Base-by-base conservation (phyloP, 1,140 invertebrate genomes). In the Eupristina koningsbergeri region DNA sequence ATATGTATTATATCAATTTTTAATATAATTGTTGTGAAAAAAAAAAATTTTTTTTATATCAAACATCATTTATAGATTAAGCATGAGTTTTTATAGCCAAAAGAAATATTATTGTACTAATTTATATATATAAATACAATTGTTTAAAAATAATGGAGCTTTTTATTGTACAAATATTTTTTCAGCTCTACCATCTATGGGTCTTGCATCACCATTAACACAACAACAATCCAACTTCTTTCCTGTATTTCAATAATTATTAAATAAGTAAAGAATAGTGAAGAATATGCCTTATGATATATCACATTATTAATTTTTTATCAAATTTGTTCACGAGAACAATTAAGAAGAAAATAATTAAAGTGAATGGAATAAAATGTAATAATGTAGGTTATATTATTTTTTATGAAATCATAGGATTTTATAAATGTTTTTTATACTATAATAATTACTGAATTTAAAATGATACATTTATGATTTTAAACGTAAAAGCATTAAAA, bases 201-300 rank as follows among this genome's bases (percentile, higher is more conserved):
- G 87, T 64, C 89, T 89, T 29, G 79, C 88, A 73, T 86, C 87
- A 47, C 83, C 90, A 67, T 84, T 87, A 78, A 81, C 88, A 80
- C 90, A 89, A 83, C 88, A 88, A 47, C 87, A 87, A 80, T 64
- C 86, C 22, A 91, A 89, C 85, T 86, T 92, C 86, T 92, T 92
- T 75, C 89, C 91, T 41, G 90, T 90, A 86, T 92, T 92, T 89
- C 93, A 94, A 93, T 94, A 93, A 94, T 85, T 84, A 64, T 67
- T 73, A 45, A 84, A 15, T 45, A 76, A 76, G 19, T 7, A 58
- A 58, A 85, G 69, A 8, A 73, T 47, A 22, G 63, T 8, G 63
- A 84, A 41, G 34, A 85, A 45, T 77, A 85, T 85, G 80, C 84
- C 74, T 81, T 85, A 81, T 78, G 11, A 47, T 39, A 69, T 64